phyloP scores from a whole-genome alignment of 2,797 vertebrate genomes.

The Anguilla obscura region DNA sequence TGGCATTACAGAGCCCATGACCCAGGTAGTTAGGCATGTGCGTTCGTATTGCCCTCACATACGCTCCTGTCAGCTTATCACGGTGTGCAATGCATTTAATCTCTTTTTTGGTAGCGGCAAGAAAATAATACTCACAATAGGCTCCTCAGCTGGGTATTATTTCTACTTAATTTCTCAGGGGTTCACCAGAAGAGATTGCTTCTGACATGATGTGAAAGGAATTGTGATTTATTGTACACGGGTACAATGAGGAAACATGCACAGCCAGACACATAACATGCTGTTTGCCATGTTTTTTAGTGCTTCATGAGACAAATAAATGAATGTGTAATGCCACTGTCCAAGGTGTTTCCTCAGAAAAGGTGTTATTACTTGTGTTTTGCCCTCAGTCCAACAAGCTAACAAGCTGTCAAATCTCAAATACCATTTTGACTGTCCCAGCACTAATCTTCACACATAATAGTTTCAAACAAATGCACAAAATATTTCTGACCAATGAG shows the following conservation, averaged over 20 bases:
- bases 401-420: not conserved
- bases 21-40: not conserved
- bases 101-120: not conserved
- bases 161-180: constrained; percentile 1
- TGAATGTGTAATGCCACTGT: not conserved
- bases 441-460: not conserved
- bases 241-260: not conserved
- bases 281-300: not conserved
- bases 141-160: not conserved
- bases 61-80: not conserved
- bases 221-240: not conserved
- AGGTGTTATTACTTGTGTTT: not conserved
- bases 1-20: not conserved
- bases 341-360: not conserved
- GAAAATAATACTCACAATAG: not conserved
- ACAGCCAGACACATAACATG: not conserved
- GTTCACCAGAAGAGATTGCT: not conserved
- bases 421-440: not conserved
- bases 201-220: not conserved
- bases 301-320: not conserved
- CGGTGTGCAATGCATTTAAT: not conserved
- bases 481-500: not conserved
- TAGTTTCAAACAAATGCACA: not conserved
- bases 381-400: not conserved
- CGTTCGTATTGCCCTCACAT: not conserved